Conservation (phyloP, 2,113 vertebrate genomes). For the Myocastor coypus region DNA sequence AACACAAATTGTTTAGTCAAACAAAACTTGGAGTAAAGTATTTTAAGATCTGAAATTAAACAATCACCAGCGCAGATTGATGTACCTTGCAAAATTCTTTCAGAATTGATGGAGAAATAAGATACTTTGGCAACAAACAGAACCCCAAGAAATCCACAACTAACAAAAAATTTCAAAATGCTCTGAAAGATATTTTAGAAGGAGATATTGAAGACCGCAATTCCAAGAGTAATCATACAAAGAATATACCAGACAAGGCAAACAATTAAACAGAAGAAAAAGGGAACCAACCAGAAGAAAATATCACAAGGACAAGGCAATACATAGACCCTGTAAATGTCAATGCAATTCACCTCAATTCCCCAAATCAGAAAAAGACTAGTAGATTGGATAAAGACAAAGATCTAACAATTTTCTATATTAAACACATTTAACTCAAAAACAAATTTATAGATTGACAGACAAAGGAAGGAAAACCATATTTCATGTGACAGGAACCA, state of each 20-base stretch:
- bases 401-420: not conserved
- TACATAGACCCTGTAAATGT: not conserved
- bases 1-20: not conserved
- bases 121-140: not conserved
- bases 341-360: not conserved
- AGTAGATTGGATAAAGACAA: not conserved
- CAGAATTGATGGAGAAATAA: not conserved
- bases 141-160: not conserved
- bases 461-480: not conserved
- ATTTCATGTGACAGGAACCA: not conserved
- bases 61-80: not conserved
- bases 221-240: not conserved
- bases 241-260: not conserved
- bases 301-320: not conserved
- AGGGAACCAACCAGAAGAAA: not conserved
- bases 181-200: not conserved
- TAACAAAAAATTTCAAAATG: no score
- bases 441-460: not conserved
- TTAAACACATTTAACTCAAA: not conserved
- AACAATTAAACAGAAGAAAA: not conserved
- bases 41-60: not conserved
- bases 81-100: not conserved
- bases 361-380: not conserved
- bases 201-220: not conserved
- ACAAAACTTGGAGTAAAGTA: not conserved